phyloP scores from a whole-genome alignment of 2,797 vertebrate species.

The Chiroxiphia lanceolata region DNA sequence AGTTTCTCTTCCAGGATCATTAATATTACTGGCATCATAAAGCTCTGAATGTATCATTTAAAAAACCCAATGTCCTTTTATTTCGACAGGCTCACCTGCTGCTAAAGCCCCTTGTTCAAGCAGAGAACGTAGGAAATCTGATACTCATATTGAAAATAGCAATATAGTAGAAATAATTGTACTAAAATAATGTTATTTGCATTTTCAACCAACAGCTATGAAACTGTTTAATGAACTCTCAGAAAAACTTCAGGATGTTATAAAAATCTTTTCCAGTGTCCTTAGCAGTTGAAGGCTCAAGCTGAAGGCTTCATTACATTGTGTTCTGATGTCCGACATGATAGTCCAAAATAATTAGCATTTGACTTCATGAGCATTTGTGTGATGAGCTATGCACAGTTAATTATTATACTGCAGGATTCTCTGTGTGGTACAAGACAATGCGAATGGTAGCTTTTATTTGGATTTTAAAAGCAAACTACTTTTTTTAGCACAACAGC shows the following conservation, averaged over 20 bases:
- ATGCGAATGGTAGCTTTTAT: not conserved
- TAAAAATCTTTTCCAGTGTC: not conserved
- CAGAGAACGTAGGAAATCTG: not conserved
- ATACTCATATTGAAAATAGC: not conserved
- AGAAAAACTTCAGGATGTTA: not conserved
- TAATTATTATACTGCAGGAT: not conserved
- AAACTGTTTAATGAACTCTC: not conserved
- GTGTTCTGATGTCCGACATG: not conserved
- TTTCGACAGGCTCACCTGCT: not conserved
- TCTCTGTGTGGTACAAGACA: not conserved
- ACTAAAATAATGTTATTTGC: not conserved
- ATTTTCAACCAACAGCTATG: not conserved
- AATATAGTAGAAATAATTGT: not conserved
- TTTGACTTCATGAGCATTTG: not conserved
- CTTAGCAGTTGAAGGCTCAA: not conserved
- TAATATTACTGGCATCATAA: not conserved
- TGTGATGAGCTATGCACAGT: not conserved
- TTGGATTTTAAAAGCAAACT: not conserved
- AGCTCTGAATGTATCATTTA: not conserved
- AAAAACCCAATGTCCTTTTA: not conserved
- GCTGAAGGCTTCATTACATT: not conserved
- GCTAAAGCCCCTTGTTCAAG: not conserved
- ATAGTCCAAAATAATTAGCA: not conserved
- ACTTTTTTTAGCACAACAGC: not conserved
- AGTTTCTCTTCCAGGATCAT: not conserved